Conservation (phyloP, 2,888 invertebrate species). For the Holacanthella duospinosa region DNA sequence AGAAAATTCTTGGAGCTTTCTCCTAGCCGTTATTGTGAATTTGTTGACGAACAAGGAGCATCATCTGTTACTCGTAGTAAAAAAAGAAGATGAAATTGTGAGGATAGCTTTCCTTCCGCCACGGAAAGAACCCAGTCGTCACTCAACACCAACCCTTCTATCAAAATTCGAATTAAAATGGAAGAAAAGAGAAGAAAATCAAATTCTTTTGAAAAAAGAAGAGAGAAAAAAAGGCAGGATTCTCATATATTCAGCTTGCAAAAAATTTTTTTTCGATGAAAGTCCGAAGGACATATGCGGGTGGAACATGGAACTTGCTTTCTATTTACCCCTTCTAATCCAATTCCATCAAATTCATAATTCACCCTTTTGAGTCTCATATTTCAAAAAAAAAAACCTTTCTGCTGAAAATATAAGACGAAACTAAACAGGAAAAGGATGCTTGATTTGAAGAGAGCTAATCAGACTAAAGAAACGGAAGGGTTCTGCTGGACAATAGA, state of each 20-base stretch:
- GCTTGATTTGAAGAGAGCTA: background rate
- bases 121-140: too few species aligned
- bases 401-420: too few species aligned
- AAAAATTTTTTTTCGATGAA: background rate
- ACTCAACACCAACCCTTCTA: too few species aligned
- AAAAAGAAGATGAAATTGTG: background rate
- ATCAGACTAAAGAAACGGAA: too few species aligned
- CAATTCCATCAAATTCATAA: background rate
- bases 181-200: background rate
- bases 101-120: background rate
- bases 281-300: too few species aligned
- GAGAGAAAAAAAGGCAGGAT: too few species aligned
- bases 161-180: background rate
- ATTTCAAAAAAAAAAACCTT: too few species aligned
- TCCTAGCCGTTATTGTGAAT: conserved; percentile 2
- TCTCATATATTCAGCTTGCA: too few species aligned
- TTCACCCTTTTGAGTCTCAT: background rate
- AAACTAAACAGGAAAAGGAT: background rate
- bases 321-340: too few species aligned
- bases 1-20: background rate
- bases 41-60: background rate
- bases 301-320: too few species aligned
- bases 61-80: background rate
- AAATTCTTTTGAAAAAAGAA: background rate
- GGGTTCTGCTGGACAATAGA: too few species aligned